A percentile compares a stretch with the other conserved stretches of the same genome.
These are phyloP conservation scores for Chloropsis hardwickii DNA, from an alignment of 2,113 vertebrate genomes.

Conservation along the genomic window DNA sequence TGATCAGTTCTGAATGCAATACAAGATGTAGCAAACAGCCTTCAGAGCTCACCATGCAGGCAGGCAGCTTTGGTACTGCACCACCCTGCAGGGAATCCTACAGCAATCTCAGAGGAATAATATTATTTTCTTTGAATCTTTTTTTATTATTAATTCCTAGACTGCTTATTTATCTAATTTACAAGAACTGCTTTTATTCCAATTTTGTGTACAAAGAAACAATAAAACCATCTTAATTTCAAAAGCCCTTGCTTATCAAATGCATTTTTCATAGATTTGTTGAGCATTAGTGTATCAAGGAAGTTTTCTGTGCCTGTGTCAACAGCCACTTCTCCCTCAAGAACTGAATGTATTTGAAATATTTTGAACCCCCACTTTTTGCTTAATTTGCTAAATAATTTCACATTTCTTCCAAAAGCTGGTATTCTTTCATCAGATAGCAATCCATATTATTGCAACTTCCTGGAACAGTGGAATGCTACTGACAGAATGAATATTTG, in stretches of 20 bases:
- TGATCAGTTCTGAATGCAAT: not conserved
- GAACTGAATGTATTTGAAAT: slow-evolving; percentile 58
- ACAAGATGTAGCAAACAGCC: not conserved
- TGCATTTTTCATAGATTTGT: slow-evolving; percentile 54
- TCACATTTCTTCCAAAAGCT: slow-evolving; percentile 65
- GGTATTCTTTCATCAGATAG: slow-evolving; percentile 63
- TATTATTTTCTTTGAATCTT: not conserved
- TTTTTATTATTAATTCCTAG: not conserved
- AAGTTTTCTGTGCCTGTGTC: slow-evolving; percentile 51
- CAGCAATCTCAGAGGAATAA: not conserved
- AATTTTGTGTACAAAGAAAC: slow-evolving; percentile 37
- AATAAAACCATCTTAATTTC: slow-evolving; percentile 45
- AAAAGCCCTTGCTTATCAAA: slow-evolving; percentile 48
- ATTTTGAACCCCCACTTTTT: slow-evolving; percentile 57
- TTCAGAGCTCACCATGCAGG: not conserved
- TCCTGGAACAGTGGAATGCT: slow-evolving; percentile 22
- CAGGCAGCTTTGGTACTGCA: not conserved
- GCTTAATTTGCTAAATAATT: slow-evolving; percentile 72
- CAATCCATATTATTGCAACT: slow-evolving; percentile 44
- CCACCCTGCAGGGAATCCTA: not conserved
- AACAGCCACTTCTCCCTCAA: slow-evolving; percentile 54
- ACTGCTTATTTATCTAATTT: slow-evolving; percentile 41
- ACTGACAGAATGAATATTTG: slow-evolving; percentile 49
- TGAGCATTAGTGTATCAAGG: slow-evolving; percentile 20
- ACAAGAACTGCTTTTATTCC: slow-evolving; percentile 38